Percentiles rank a stretch among this genome's conserved stretches.
phyloP scores from a whole-genome alignment of 2,113 vertebrate species.

The Cyanistes caeruleus region DNA sequence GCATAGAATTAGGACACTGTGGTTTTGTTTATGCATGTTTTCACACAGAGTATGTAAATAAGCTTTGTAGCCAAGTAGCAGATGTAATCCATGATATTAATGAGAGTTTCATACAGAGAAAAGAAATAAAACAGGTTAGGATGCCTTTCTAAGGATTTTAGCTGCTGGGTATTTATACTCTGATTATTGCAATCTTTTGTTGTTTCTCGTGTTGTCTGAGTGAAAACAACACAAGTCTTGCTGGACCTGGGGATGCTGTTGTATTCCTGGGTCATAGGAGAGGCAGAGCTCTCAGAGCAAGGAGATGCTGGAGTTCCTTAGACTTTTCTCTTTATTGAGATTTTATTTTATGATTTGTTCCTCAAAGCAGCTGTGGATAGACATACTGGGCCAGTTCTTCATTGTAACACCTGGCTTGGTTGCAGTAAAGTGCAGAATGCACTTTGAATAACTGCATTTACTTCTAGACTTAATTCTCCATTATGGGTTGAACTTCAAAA shows the following conservation, averaged over 20 bases:
- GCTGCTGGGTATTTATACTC: not conserved
- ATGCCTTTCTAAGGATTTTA: not conserved
- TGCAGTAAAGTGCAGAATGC: not conserved
- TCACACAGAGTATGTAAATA: not conserved
- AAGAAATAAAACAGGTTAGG: not conserved
- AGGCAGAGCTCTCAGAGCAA: not conserved
- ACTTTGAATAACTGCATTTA: not conserved
- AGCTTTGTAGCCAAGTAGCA: not conserved
- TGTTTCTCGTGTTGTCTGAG: not conserved
- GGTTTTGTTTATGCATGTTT: not conserved
- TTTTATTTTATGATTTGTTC: not conserved
- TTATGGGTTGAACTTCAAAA: not conserved
- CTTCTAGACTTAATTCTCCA: not conserved
- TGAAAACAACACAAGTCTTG: not conserved
- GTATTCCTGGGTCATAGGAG: not conserved
- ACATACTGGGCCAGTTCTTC: not conserved
- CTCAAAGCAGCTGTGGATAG: not conserved
- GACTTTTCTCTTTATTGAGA: not conserved
- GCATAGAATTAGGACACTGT: not conserved
- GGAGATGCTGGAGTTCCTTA: not conserved
- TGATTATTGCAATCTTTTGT: not conserved
- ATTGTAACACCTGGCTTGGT: not conserved
- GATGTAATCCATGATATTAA: not conserved
- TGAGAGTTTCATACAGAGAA: not conserved
- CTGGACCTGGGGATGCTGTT: not conserved